phyloP scores from a whole-genome alignment of 2,888 invertebrate species.

The Exephanes ischioxanthus region DNA sequence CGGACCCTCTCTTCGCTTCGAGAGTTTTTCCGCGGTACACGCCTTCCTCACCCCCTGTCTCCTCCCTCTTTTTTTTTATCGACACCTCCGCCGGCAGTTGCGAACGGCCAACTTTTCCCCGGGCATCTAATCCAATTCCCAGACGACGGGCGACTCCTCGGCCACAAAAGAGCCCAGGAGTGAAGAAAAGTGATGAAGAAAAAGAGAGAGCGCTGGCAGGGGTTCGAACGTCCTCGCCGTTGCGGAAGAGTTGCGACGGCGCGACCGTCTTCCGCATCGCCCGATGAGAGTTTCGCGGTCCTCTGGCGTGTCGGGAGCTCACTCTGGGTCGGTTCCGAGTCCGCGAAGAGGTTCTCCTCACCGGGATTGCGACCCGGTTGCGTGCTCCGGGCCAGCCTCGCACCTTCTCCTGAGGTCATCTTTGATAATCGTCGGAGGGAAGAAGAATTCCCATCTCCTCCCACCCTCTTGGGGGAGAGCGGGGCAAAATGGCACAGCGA shows the following conservation, averaged over 20 bases:
- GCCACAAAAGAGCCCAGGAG: slow-evolving; percentile 51
- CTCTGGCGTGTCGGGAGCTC: slow-evolving; percentile 73
- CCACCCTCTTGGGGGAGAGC: too few species aligned
- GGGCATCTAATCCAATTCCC: slow-evolving; percentile 79
- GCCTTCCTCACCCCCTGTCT: background rate
- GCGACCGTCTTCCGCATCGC: background rate
- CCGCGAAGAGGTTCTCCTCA: slow-evolving; percentile 39
- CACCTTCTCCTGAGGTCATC: too few species aligned
- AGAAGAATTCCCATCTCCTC: background rate
- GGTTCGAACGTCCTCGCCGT: background rate
- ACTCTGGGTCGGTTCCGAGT: slow-evolving; percentile 60
- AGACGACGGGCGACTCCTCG: slow-evolving; percentile 53
- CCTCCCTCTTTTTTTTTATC: slow-evolving; percentile 64
- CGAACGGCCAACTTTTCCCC: slow-evolving; percentile 74
- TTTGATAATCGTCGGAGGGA: too few species aligned
- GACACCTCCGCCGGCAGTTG: slow-evolving; percentile 67
- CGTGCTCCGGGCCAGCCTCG: slow-evolving; percentile 38
- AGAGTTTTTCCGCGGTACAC: slow-evolving; percentile 41
- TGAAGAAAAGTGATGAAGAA: slow-evolving; percentile 66
- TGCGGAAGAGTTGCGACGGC: slow-evolving; percentile 45
- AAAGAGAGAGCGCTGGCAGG: slow-evolving; percentile 59
- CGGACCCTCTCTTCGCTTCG: slow-evolving; percentile 38
- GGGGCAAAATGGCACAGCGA: too few species aligned
- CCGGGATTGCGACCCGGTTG: slow-evolving; percentile 46
- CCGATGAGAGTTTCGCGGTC: slow-evolving; percentile 62